Base-by-base conservation (phyloP, 2,113 vertebrate genomes). In the Tragelaphus scriptus region DNA sequence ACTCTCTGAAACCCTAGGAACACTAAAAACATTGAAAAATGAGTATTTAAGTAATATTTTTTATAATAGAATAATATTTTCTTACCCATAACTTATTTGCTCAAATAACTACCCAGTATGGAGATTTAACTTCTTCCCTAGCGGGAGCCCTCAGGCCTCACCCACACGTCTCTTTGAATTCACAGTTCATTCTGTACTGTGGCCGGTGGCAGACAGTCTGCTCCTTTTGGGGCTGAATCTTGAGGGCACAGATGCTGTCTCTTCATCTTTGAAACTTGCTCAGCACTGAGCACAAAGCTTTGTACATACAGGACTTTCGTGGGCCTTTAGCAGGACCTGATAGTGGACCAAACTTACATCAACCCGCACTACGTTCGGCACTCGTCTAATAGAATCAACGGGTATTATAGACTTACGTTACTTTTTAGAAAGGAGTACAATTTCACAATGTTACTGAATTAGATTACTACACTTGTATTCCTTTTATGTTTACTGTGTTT, bases 321-420 rank as follows among this genome's bases (percentile, higher is more conserved):
- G 40, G n/a, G 36, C 23, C 40, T 28, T 26, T 4, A 32, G 61
- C 5, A 49, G 49, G 36, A 30, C 11, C 49, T 32, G 7, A 0
- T 16, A 14, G 53, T 2, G 53, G 71, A 68, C 19, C 30, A 81
- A 12, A 26, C 44, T 36, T 16, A 19, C 0, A 30, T 8, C 47
- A 25, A 6, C 49, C 36, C 28, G 56, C 3, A 0, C 1, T 13
- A 4, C 23, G 44, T 53, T 28, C 6, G 7, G 47, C 3, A 3
- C 49, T 2, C 3, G 16, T n/a, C n/a, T n/a, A n/a, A n/a, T 10
- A 28, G 1, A 7, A 44, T 19, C 19, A 16, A 1, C 2, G 1
- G 71, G 58, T 23, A 4, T 7, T 44, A 25, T 7, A 30, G 2
- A 40, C 5, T 12, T 23, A 21, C 0, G 26, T 9, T 30, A 30